Percentiles rank a stretch among this genome's conserved stretches.
phyloP scores from a whole-genome alignment of 30 jellyfish, hydroid and myxozoan species.

The Pseudorhiza aurosa region DNA sequence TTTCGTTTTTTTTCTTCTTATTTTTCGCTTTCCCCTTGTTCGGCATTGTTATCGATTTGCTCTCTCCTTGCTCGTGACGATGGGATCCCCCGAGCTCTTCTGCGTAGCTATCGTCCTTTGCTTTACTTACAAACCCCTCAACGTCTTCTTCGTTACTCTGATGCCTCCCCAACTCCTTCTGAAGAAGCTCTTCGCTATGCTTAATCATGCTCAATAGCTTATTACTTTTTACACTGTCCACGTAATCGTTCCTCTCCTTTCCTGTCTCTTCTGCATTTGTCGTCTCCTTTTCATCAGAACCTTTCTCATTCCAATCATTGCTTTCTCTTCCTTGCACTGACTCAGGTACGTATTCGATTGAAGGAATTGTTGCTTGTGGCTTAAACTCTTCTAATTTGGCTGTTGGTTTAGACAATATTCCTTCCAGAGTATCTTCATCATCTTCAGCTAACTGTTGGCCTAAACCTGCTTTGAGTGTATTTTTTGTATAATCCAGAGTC shows the following conservation, averaged over 20 bases:
- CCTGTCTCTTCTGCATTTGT: background rate
- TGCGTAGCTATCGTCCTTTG: background rate
- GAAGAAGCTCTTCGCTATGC: conserved; percentile 29
- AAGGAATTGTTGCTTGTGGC: conserved; percentile 32
- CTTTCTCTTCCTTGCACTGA: conserved; percentile 44
- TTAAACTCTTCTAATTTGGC: conserved; percentile 53
- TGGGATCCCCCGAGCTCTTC: background rate
- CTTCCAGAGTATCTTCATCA: conserved; percentile 65
- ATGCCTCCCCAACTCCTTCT: conserved; percentile 13
- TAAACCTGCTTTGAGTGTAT: conserved; percentile 13
- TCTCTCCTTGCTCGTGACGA: background rate
- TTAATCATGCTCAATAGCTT: conserved; percentile 39
- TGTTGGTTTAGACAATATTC: conserved; percentile 52
- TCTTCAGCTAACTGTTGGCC: conserved; percentile 57
- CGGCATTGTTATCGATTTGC: conserved; percentile 4
- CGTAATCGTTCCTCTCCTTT: conserved; percentile 26
- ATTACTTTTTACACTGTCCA: conserved; percentile 28
- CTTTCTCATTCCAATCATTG: conserved; percentile 58
- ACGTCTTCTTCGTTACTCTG: conserved; percentile 10
- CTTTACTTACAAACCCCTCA: conserved; percentile 26
- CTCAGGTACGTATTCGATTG: conserved; percentile 45
- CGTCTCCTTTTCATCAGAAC: background rate
- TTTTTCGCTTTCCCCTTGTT: background rate
- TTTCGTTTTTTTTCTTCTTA: background rate
- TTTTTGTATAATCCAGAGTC: conserved; percentile 6